Base-by-base conservation (phyloP, 2,888 invertebrate species). In the Caenorhabditis sp. region DNA sequence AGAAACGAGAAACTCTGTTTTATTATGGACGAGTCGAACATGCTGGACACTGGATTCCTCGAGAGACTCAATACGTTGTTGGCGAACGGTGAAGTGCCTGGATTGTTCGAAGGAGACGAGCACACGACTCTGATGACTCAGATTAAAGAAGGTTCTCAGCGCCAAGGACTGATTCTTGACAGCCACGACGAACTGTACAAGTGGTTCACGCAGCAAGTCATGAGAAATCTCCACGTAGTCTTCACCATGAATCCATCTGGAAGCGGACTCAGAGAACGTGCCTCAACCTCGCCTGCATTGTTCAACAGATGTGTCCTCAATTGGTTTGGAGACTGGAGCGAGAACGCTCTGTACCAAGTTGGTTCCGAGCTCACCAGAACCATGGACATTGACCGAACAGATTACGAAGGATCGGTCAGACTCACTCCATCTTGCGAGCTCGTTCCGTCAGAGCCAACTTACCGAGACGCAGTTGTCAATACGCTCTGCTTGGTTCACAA, bases 171-270 rank as follows among this genome's bases (percentile, higher is more conserved):
- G 53, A 99, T 99, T 98, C 93, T 99, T 58, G 99, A 99, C 93
- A 97, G 98, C 0, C 96, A 96, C 89, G 99, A 99, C 92, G 99
- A 99, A 92, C 93, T 99, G 11, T 99, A 99, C 93, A 99, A 99
- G 94, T 99, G 99, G 98, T 99, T 99, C 93, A 99, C 99, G 0
- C 96, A 96, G 15, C 90, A 91, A 84, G 98, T 99, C 44, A 99
- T 99, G 97, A 95, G 96, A 83, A 99, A 99, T 93, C 94, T 99
- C 61, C 99, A 99, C 93, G 99, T 99, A 11, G 99, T 99, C 55
- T 99, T 99, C 93, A 99, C 99, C 0, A 99, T 99, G 99, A 99
- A 99, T 93, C 99, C 99, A 9, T 97, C 97, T 0, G 96, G 97
- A 0, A 98, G 99, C 92, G 99, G 98, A 0, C 94, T 99, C 53